phyloP scores from a whole-genome alignment of 2,888 invertebrate genomes.

The Synanthedon myopaeformis region DNA sequence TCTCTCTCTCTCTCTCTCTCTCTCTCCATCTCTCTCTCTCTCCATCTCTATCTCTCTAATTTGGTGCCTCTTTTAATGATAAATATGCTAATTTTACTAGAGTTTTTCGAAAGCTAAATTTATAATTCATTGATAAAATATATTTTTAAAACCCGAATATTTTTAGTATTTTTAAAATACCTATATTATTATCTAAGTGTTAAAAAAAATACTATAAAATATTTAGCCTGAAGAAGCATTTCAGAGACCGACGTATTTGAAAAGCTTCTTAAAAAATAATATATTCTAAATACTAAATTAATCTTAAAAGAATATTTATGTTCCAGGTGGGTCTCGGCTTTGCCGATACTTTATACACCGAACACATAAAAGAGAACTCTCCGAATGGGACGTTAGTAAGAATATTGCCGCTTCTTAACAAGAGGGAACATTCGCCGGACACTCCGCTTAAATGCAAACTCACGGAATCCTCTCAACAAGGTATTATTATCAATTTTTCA shows the following conservation, averaged over 20 bases:
- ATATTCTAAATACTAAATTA: background rate
- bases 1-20: too few species aligned
- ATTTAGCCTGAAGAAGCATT: background rate
- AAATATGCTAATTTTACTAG: too few species aligned
- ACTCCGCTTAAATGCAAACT: constrained; percentile 85
- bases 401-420: constrained; percentile 80
- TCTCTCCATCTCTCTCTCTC: too few species aligned
- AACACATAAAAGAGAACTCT: constrained; percentile 85
- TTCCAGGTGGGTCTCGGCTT: constrained; percentile 83
- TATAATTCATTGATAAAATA: too few species aligned
- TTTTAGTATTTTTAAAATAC: too few species aligned
- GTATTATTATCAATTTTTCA: constrained; percentile 31
- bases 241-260: background rate
- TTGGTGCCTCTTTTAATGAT: too few species aligned
- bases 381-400: constrained; percentile 75
- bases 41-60: too few species aligned
- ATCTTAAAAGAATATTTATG: constrained; percentile 1
- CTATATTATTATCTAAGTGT: too few species aligned
- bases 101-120: too few species aligned
- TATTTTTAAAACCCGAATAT: too few species aligned
- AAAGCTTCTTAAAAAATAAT: background rate
- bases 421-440: constrained; percentile 74
- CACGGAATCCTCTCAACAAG: constrained; percentile 80
- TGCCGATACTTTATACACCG: constrained; percentile 86
- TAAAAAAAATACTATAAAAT: background rate